Evolutionary conservation across 1,140 invertebrate species (phyloP), one percentile per base, ranked within the genome.

Genomic region (Lordiphosa collinella): DNA sequence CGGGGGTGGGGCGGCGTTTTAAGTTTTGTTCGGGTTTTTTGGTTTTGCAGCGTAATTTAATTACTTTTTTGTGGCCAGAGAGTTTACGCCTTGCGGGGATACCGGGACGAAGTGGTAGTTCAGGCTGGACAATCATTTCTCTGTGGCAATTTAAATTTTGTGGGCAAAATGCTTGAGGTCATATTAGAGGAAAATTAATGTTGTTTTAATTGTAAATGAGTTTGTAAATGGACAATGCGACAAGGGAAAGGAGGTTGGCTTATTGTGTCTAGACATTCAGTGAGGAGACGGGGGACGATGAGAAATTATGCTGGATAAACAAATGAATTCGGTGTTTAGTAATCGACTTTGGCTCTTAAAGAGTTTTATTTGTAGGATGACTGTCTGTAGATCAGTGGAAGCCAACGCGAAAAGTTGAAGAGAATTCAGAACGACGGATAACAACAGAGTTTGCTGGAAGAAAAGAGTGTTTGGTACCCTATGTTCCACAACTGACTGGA

Each of bases 191-290:
- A 60, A 80, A 80, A 80, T 80, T 80, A 80, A 80, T 80, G 76
- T 80, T 80, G 76, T 84, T 80, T 80, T 80, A 80, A 84, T 84
- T 80, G 76, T 76, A 72, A 80, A 80, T 84, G 71, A 76, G 76
- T 80, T 82, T 71, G 56, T 48, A 59, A 69, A 71, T 71, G 59
- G 25, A 46, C 51, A 70, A 35, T 36, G n/a, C 6, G 38, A 31
- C 18, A 34, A 12, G 10, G 12, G 3, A 29, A 29, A n/a, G n/a
- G 12, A 14, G 22, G 29, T 18, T 38, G 51, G 48, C 38, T 52
- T 34, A 57, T 55, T 55, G 34, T 47, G 64, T 68, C 64, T 67
- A 68, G 64, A 68, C 63, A 49, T 5, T 13, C 3, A 16, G 40
- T n/a, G 36, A 50, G 62, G 43, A 48, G 25, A 37, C 5, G 25